Percentiles rank a stretch among this genome's conserved stretches.
Evolutionary conservation across 1,140 invertebrate species (phyloP).

Genomic region (Neodiprion virginianus): DNA sequence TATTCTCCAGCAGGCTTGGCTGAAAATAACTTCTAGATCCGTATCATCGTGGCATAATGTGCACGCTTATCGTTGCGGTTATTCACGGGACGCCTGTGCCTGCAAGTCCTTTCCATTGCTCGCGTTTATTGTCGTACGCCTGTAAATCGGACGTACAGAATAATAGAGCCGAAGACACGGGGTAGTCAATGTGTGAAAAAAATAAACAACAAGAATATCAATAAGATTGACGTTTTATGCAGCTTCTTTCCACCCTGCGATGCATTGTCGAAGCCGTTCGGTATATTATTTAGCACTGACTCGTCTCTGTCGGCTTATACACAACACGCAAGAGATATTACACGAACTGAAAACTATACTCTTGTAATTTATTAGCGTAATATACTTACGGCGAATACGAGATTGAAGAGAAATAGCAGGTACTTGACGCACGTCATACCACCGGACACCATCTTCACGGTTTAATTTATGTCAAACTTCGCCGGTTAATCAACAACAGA

Average conservation of each 20-base stretch:
- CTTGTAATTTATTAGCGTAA: background rate
- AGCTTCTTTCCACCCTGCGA: background rate
- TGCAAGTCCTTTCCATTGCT: background rate
- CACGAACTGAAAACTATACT: no score
- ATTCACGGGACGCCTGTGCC: no score
- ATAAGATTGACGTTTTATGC: background rate
- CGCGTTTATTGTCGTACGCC: no score
- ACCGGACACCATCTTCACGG: conserved; percentile 73
- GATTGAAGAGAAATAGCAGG: conserved; percentile 83
- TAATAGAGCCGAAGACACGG: no score
- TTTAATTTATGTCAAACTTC: conserved; percentile 13
- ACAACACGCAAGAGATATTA: background rate
- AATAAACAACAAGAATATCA: no score
- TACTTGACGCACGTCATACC: conserved; percentile 83
- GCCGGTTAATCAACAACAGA: background rate
- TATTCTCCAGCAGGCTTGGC: conserved; percentile 8
- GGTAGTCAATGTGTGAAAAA: no score
- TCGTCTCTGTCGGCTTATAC: no score
- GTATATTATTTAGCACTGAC: background rate
- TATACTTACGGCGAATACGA: conserved; percentile 82
- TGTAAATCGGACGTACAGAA: no score
- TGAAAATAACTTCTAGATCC: conserved; percentile 15
- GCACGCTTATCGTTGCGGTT: no score
- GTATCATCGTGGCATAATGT: background rate
- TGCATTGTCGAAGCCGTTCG: background rate